Evolutionary conservation across 2,797 vertebrate genomes (phyloP).

Genomic region (Miichthys miiuy): DNA sequence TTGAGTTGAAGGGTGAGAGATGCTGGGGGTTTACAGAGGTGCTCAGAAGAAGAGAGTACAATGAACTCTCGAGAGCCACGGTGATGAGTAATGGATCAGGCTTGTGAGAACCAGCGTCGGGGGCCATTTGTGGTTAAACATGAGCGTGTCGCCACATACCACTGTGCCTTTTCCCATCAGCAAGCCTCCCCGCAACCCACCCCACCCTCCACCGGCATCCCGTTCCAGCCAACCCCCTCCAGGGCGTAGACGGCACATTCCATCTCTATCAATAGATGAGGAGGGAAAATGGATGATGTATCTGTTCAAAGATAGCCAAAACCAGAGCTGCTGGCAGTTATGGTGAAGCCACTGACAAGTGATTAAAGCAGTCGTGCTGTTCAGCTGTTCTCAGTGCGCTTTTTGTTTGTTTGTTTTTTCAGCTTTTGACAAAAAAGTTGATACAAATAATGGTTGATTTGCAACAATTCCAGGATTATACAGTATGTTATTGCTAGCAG

Average conservation of each 20-base stretch:
- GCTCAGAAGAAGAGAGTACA: conserved; percentile 73
- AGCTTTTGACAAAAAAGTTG: not conserved
- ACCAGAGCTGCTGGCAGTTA: conserved; percentile 44
- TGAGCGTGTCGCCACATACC: conserved; percentile 83
- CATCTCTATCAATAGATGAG: conserved; percentile 75
- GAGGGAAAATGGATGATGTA: conserved; percentile 46
- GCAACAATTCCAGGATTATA: not conserved
- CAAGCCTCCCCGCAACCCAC: conserved; percentile 24
- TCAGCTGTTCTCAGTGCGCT: conserved; percentile 31
- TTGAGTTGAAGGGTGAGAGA: conserved; percentile 42
- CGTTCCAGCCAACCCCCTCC: conserved; percentile 60
- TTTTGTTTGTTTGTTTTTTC: conserved; percentile 19
- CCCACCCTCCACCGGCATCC: conserved; percentile 39
- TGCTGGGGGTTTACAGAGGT: conserved; percentile 50
- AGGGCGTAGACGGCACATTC: conserved; percentile 77
- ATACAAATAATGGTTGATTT: not conserved
- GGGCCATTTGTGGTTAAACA: conserved; percentile 81
- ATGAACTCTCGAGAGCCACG: conserved; percentile 65
- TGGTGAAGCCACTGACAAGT: conserved; percentile 25
- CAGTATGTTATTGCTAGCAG: not conserved
- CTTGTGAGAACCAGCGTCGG: conserved; percentile 81
- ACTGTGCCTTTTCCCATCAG: conserved; percentile 84
- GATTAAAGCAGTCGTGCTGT: conserved; percentile 30
- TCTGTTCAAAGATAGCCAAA: conserved; percentile 52
- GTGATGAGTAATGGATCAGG: conserved; percentile 81